Percentiles rank a stretch among this genome's conserved stretches.
Conservation (phyloP, 2,113 vertebrate species). For the Colinus virginianus region DNA sequence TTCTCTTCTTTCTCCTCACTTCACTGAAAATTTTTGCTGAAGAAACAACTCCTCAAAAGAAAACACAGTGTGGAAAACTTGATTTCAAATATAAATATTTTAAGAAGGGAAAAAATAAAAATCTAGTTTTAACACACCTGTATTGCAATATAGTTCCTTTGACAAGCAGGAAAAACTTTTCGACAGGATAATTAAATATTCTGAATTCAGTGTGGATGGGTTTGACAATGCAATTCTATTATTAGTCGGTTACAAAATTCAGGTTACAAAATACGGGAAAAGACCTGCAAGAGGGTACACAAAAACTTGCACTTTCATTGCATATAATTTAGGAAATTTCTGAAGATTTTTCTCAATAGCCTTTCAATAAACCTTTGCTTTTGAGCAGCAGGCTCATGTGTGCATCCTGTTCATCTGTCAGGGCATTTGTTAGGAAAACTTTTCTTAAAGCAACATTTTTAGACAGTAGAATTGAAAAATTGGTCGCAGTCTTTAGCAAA, state of each 20-base stretch:
- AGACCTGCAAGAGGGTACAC: neutral
- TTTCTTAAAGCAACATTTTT: neutral
- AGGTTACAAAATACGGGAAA: neutral
- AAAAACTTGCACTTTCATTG: neutral
- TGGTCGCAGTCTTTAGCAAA: conserved; percentile 49
- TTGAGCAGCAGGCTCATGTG: neutral
- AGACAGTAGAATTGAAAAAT: conserved; percentile 18
- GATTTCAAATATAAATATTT: too few species aligned
- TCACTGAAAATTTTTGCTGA: neutral
- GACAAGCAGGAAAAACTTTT: neutral
- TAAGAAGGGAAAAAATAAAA: neutral
- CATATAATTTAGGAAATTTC: neutral
- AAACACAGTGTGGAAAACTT: neutral
- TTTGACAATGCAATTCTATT: neutral
- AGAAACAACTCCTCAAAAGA: neutral
- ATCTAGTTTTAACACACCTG: neutral
- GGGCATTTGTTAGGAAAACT: neutral
- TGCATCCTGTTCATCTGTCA: neutral
- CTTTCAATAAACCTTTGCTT: neutral
- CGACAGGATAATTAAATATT: neutral
- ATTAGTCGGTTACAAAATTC: neutral
- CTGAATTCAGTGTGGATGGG: neutral
- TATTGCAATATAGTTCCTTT: neutral
- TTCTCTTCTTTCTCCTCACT: neutral
- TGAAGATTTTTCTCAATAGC: neutral